phyloP scores from a whole-genome alignment of 1,140 invertebrate genomes.

The Formica selysi region DNA sequence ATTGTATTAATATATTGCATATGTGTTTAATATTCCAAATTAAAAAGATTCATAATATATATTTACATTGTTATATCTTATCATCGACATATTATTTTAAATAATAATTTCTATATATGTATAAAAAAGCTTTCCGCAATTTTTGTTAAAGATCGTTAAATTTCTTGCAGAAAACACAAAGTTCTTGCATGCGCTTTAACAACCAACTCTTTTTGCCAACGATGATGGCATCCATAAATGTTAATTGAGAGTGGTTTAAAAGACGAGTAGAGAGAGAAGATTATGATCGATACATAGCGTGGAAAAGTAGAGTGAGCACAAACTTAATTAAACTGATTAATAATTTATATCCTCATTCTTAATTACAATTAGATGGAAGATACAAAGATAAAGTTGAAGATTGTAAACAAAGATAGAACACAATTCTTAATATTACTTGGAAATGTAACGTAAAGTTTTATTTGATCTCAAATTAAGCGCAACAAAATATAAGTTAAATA shows the following conservation, averaged over 20 bases:
- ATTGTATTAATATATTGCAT: neutral
- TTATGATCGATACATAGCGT: conserved; percentile 4
- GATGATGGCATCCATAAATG: neutral
- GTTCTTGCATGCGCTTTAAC: neutral
- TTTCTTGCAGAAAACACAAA: neutral
- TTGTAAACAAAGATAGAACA: neutral
- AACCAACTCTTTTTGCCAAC: neutral
- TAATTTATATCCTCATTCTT: conserved; percentile 2
- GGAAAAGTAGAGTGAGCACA: neutral
- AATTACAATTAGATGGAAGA: neutral
- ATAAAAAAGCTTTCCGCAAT: neutral
- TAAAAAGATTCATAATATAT: neutral
- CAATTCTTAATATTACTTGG: neutral
- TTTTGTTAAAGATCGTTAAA: neutral
- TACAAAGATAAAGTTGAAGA: neutral
- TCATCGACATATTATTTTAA: neutral
- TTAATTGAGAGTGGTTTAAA: conserved; percentile 23
- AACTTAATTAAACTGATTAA: conserved; percentile 29
- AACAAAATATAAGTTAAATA: neutral
- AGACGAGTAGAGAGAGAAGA: neutral
- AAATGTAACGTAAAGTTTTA: neutral
- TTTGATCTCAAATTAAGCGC: neutral
- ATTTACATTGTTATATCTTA: neutral
- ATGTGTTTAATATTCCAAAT: neutral
- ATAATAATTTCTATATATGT: neutral